Percentiles rank a stretch among this genome's conserved stretches.
Evolutionary conservation across 2,888 invertebrate species (phyloP).

Genomic region (Drosophila sordidapex): DNA sequence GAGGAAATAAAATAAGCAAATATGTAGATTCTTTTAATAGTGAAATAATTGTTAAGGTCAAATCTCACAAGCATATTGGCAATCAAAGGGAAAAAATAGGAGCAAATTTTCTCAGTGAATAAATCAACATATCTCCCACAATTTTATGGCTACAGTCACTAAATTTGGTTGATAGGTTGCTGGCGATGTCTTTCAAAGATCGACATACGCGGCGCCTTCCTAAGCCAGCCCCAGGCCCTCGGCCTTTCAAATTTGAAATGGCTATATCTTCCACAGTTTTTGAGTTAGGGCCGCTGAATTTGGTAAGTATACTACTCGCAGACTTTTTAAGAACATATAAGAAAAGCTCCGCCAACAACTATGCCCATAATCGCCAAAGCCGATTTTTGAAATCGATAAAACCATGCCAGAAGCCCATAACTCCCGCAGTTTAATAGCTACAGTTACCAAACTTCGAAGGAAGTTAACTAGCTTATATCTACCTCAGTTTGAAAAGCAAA

Average conservation of each 20-base stretch:
- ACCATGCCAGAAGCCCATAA: no score
- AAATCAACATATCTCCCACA: neutral
- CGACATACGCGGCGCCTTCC: no score
- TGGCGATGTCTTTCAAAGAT: neutral
- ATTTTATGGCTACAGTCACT: neutral
- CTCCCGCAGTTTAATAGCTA: no score
- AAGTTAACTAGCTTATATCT: no score
- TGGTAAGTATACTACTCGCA: neutral
- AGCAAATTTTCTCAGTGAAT: neutral
- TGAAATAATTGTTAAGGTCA: neutral
- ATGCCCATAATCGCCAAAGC: no score
- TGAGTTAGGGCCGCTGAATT: neutral
- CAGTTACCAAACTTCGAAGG: no score
- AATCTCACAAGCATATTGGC: neutral
- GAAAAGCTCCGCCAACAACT: no score
- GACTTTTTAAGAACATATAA: no score
- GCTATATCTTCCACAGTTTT: neutral
- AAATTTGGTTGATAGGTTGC: neutral
- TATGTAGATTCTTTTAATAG: neutral
- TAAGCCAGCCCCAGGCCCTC: neutral
- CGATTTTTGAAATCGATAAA: no score
- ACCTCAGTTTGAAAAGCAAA: no score
- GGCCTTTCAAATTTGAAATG: no score
- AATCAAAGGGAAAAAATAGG: neutral
- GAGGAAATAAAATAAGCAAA: neutral